Evolutionary conservation across 2,888 invertebrate genomes (phyloP).

Genomic region (Drosophila formosana): DNA sequence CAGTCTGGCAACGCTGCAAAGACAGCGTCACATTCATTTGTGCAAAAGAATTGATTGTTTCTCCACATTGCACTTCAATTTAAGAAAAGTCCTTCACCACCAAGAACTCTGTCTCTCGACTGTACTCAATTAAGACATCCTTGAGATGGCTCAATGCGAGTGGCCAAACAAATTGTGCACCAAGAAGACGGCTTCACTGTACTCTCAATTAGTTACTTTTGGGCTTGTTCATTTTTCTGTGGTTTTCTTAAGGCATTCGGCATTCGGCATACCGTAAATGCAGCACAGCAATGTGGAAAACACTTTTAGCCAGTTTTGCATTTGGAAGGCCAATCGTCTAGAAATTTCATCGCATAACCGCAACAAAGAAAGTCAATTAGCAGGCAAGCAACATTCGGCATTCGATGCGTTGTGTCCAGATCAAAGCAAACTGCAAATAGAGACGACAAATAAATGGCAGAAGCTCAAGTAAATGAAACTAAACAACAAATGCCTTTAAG

Average conservation of each 20-base stretch:
- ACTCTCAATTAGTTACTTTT: conserved; percentile 19
- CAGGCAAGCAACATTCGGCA: neutral
- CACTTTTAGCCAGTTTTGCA: conserved; percentile 6
- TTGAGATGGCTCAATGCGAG: conserved; percentile 9
- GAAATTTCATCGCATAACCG: conserved; percentile 34
- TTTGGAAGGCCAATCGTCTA: conserved; percentile 35
- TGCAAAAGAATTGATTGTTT: conserved; percentile 19
- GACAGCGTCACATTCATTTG: conserved; percentile 2
- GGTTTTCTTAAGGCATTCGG: conserved; percentile 11
- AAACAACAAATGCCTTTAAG: neutral
- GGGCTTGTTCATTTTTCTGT: conserved; percentile 23
- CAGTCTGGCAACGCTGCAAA: conserved; percentile 2
- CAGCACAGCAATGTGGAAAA: neutral
- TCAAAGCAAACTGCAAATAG: conserved; percentile 4
- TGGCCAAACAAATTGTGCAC: neutral
- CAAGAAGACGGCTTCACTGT: conserved; percentile 5
- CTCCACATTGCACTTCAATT: conserved; percentile 30
- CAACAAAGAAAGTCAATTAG: conserved; percentile 59
- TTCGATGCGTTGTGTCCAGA: no score
- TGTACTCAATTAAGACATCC: conserved; percentile 1
- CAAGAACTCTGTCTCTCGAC: neutral
- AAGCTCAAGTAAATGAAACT: neutral
- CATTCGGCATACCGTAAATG: conserved; percentile 8
- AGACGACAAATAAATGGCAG: neutral
- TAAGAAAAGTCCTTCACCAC: conserved; percentile 14